Percentiles rank a stretch among this genome's conserved stretches.
Conservation (phyloP, 2,888 invertebrate genomes). For the Chrysodeixis includens region DNA sequence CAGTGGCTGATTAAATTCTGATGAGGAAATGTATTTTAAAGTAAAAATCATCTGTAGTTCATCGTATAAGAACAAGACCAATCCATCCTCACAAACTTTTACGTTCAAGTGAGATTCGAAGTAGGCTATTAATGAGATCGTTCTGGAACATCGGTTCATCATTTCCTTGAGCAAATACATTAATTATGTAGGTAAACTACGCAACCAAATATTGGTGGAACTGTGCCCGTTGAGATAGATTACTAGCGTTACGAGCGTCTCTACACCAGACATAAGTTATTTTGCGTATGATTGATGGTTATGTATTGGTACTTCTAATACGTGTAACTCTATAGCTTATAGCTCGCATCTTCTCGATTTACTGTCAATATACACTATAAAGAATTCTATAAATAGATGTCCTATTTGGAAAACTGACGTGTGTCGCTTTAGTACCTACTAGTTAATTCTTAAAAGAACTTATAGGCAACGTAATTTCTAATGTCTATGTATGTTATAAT, state of each 20-base stretch:
- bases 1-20: slow-evolving; percentile 29
- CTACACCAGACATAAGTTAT: slow-evolving; percentile 42
- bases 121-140: too few species aligned
- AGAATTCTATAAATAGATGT: slow-evolving; percentile 6
- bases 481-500: too few species aligned
- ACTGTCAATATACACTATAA: slow-evolving; percentile 8
- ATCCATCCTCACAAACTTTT: too few species aligned
- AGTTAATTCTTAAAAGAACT: too few species aligned
- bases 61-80: too few species aligned
- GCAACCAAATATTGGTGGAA: slow-evolving; percentile 9
- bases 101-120: too few species aligned
- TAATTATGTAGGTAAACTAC: slow-evolving; percentile 7
- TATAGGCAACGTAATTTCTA: too few species aligned
- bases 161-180: neutral
- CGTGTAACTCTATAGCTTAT: neutral
- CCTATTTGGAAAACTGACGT: neutral
- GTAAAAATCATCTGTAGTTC: too few species aligned
- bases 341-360: neutral
- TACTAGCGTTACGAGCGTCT: slow-evolving; percentile 45
- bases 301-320: slow-evolving; percentile 23
- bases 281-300: slow-evolving; percentile 51
- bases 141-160: too few species aligned
- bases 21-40: neutral
- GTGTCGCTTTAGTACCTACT: neutral
- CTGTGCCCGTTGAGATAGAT: slow-evolving; percentile 32